phyloP scores from a whole-genome alignment of 2,888 invertebrate genomes.

The Cryptocephalus primarius region DNA sequence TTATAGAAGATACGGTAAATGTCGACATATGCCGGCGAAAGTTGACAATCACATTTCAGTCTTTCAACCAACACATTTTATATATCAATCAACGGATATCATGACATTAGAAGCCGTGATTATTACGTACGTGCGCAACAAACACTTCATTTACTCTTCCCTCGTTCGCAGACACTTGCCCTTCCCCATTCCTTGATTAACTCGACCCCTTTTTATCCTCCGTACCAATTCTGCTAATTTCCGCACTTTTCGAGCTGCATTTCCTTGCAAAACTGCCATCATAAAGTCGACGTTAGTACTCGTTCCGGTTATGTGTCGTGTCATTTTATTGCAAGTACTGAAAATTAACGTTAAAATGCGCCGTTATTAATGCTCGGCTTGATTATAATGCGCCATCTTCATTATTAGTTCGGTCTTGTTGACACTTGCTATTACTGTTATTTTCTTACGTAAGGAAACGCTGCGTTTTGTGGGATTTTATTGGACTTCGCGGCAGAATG shows the following conservation, averaged over 20 bases:
- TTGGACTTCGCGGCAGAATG: no score
- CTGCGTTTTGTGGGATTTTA: constrained; percentile 2
- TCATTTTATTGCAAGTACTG: constrained; percentile 9
- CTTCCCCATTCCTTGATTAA: background rate
- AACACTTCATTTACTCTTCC: no score
- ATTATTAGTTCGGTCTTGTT: constrained; percentile 11
- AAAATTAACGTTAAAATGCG: constrained; percentile 10
- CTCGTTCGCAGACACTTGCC: no score
- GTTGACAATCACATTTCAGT: no score
- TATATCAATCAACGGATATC: background rate
- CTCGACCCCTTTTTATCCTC: background rate
- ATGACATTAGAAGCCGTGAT: background rate
- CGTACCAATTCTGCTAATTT: background rate
- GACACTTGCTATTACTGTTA: constrained; percentile 9
- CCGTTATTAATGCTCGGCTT: constrained; percentile 9
- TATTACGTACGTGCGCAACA: background rate
- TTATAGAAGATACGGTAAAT: no score
- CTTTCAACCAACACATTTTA: no score
- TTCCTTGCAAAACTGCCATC: constrained; percentile 5
- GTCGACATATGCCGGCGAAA: no score
- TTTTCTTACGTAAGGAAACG: constrained; percentile 5
- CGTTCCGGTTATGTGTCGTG: constrained; percentile 9
- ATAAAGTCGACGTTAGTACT: constrained; percentile 11
- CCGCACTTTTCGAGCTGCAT: constrained; percentile 6
- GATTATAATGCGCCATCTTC: constrained; percentile 11